Evolutionary conservation across 1,140 invertebrate species (phyloP), one percentile per base, ranked within the genome.

Genomic region (Papilio helenus): DNA sequence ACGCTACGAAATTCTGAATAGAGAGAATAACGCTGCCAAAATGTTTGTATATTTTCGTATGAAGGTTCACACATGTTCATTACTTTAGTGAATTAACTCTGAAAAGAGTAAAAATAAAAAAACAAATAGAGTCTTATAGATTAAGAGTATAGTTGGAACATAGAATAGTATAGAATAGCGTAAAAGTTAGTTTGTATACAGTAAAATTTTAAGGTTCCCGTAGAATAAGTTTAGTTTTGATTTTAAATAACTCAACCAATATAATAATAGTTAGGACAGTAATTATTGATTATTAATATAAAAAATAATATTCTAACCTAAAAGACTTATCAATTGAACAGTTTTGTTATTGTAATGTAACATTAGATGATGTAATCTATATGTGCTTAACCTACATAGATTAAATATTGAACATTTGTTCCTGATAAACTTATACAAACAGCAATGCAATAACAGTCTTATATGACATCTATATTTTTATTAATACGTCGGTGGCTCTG

Each of bases 341-440:
- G 23, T 61, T 61, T 61, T 61, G 58, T 61, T 61, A 7, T 61
- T 23, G 58, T 26, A 61, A 26, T 61, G 23, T 26, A 61, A 61
- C 23, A 10, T 61, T 12, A 26, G 2, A 61, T 61, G 20, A 61
- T 61, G 58, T 61, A 61, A 61, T 61, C 58, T 61, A 26, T 58
- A 44, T 12, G 39, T 73, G n/a, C 18, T 73, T 73, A 20, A 73
- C 72, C 72, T 46, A 73, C 9, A 44, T 73, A 73, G 72, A 73
- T 73, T 49, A 73, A 46, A 23, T 44, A 73, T 39, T n/a, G 42
- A 42, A 29, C 29, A 23, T 73, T 73, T 44, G n/a, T 44, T 73
- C n/a, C 18, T 73, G 39, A 46, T 73, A 73, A 44, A 73, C 0
- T 26, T 26, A 61, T 61, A 61, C 58, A 61, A 61, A 61, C 58